Percentiles rank a stretch among this genome's conserved stretches.
These are phyloP conservation scores for Rhingia campestris DNA, from an alignment of 2,888 invertebrate genomes.

Conservation along the genomic window DNA sequence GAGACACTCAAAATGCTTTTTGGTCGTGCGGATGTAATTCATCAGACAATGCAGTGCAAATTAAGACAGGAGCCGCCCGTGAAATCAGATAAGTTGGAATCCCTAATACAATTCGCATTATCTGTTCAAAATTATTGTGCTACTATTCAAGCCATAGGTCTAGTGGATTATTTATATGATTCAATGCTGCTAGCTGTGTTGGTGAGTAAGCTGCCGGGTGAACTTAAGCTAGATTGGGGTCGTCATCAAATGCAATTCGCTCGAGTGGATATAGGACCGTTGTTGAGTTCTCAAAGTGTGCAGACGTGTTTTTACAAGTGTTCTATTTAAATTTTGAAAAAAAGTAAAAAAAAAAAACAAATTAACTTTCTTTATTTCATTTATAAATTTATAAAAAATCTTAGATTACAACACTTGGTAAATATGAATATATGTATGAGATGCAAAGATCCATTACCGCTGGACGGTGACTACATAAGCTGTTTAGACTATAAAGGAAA, in stretches of 20 bases:
- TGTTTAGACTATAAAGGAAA: no score
- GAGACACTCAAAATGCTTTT: conserved; percentile 56
- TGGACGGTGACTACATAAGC: no score
- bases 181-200: conserved; percentile 52
- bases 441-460: no score
- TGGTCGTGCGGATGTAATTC: conserved; percentile 52
- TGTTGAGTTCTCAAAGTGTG: no score
- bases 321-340: no score
- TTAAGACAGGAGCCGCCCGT: conserved; percentile 18
- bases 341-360: no score
- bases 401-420: no score
- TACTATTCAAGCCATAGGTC: conserved; percentile 39
- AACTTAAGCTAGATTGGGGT: conserved; percentile 49
- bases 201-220: conserved; percentile 46
- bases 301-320: no score
- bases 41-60: conserved; percentile 31
- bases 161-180: conserved; percentile 40
- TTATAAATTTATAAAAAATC: no score
- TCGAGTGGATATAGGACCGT: background rate
- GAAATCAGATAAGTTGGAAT: conserved; percentile 36
- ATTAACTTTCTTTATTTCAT: no score
- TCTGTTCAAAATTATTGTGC: conserved; percentile 53
- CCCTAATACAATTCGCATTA: conserved; percentile 39
- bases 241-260: conserved; percentile 10
- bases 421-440: no score